phyloP scores from a whole-genome alignment of 2,888 invertebrate species.

The Synanthedon formicaeformis region DNA sequence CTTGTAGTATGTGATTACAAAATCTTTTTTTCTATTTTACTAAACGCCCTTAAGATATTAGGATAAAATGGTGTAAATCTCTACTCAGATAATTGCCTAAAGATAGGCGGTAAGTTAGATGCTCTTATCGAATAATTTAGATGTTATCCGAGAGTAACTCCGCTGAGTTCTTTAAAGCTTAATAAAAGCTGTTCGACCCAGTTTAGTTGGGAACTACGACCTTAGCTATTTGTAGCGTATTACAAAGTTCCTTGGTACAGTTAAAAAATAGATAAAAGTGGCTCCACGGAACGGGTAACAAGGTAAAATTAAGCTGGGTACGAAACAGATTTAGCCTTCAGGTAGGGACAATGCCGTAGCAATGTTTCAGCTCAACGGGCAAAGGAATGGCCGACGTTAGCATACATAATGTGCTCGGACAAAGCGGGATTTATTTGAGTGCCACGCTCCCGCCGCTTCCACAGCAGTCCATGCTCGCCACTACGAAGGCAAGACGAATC shows the following conservation, averaged over 20 bases:
- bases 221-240: neutral
- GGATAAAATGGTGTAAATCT: conserved; percentile 15
- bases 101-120: conserved; percentile 20
- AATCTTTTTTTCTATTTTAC: conserved; percentile 5
- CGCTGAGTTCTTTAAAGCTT: conserved; percentile 13
- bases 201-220: conserved; percentile 1
- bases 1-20: neutral
- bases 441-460: conserved; percentile 22
- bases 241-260: neutral
- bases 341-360: conserved; percentile 10
- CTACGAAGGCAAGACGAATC: conserved; percentile 16
- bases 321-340: conserved; percentile 10
- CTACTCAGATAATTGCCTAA: conserved; percentile 19
- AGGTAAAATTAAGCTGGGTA: conserved; percentile 2
- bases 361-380: conserved; percentile 6
- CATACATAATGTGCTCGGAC: conserved; percentile 51
- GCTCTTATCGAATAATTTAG: conserved; percentile 19
- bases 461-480: conserved; percentile 9
- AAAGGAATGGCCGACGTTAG: conserved; percentile 35
- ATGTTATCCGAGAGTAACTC: conserved; percentile 11
- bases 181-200: conserved; percentile 11
- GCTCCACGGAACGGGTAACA: neutral
- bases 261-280: neutral
- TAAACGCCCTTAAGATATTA: conserved; percentile 13
- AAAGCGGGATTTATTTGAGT: conserved; percentile 54